A percentile compares a stretch with the other conserved stretches of the same genome.
phyloP scores from a whole-genome alignment of 2,797 vertebrate species.

The Tapirus indicus region DNA sequence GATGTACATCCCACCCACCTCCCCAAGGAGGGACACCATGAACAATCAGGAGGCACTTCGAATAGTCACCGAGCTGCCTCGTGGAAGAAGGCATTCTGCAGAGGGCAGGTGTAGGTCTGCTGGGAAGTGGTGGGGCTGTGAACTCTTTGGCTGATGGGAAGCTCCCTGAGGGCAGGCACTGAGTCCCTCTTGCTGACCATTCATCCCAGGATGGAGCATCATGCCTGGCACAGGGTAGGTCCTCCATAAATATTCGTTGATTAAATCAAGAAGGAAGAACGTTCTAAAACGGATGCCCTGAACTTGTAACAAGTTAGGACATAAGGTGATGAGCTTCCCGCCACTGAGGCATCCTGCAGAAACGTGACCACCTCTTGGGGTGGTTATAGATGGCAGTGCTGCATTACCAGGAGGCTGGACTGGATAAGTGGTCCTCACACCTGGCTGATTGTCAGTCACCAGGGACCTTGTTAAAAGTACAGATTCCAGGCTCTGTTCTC shows the following conservation, averaged over 20 bases:
- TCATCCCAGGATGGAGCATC: neutral
- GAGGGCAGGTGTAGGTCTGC: neutral
- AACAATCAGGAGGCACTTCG: too few relatives aligned
- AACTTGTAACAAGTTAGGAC: accelerated
- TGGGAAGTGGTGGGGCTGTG: neutral
- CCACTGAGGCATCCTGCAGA: neutral
- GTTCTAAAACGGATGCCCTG: too few relatives aligned
- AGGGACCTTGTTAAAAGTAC: neutral
- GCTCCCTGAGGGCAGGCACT: neutral
- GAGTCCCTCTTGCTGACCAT: neutral
- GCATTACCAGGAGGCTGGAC: accelerated
- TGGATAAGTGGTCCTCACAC: accelerated
- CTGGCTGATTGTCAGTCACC: neutral
- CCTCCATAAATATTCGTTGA: neutral
- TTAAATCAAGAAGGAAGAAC: neutral
- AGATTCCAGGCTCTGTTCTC: neutral
- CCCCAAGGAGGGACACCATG: neutral
- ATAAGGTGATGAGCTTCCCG: accelerated
- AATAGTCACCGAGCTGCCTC: too few relatives aligned
- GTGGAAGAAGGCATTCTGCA: too few relatives aligned
- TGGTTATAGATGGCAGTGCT: neutral
- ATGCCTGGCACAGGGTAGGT: neutral
- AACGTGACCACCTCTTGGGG: accelerated
- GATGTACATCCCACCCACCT: accelerated
- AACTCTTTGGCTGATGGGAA: neutral